Evolutionary conservation across 2,113 vertebrate genomes (phyloP), one percentile per base, ranked within the genome.

Genomic region (Platysteira castanea): DNA sequence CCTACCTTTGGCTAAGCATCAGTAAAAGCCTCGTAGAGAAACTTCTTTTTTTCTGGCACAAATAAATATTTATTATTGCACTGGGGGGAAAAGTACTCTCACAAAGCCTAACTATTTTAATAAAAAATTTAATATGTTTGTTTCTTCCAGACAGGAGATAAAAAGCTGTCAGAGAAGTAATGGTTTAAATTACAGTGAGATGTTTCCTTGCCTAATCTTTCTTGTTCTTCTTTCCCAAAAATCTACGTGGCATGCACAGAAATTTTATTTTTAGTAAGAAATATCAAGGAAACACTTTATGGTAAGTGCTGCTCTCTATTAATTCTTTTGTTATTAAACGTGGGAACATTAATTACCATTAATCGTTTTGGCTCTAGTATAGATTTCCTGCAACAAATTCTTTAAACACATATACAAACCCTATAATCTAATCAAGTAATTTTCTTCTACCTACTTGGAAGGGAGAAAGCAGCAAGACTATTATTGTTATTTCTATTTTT

Each of bases 121-220:
- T 97, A 95, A 95, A 96, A 97, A 94, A 69, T 73, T 92, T 92
- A 97, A 96, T 93, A 65, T 89, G 69, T 84, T 97, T 97, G 95
- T 97, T 97, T 97, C 96, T 97, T 95, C 56, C 86, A 97, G 93
- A 95, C 54, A 97, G 84, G 56, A 97, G 93, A 96, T 94, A 97
- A 97, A 98, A 98, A 96, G 68, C 50, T 96, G 93, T 85, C 92
- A 97, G 80, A 95, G 73, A 97, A 97, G 96, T 97, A 96, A 90
- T 89, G 86, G 91, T 92, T 95, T 96, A 96, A 98, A 94, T 95
- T 81, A 81, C 82, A 95, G 41, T 11, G 81, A 93, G 54, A 92
- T 93, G 26, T 23, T 83, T 93, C 70, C 92, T 96, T 93, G 84
- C 67, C 63, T 91, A 91, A 73, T 90, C 65, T 85, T 95, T 73